Evolutionary conservation across 2,113 vertebrate genomes (phyloP), one percentile per base, ranked within the genome.

Genomic region (Arothron firmamentum): DNA sequence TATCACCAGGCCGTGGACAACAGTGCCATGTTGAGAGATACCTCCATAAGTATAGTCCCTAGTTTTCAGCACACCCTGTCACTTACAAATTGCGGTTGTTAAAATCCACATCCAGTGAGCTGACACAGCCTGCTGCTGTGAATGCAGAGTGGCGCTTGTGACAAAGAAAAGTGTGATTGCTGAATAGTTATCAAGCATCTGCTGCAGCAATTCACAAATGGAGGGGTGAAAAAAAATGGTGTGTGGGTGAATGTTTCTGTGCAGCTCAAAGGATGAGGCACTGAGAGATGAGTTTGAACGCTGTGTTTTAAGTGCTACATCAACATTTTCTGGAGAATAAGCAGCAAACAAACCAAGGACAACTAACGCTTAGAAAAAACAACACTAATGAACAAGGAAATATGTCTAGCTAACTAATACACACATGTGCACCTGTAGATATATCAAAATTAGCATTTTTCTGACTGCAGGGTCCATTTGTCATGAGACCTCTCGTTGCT

Each of bases 171-270:
- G 73, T 79, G 79, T 79, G 82, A 81, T 62, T 75, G 77, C 75
- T 70, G 81, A 83, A 82, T 80, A 81, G 76, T 85, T 84, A 87
- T 81, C 68, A 80, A 81, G 83, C 76, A 81, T 83, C 78, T 82
- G 79, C 72, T 77, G 74, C 78, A n/a, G 15, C 15, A 47, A 47
- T 17, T 47, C 15, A 17, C 45, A 17, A 17, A n/a, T 47, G 15
- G 15, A 47, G 50, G 60, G 57, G 50, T 48, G 68, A 49, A 53
- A 53, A 52, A 75, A 50, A 56, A 20, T 8, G 13, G 62, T 41
- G 67, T 46, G 59, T 58, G 23, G 25, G 23, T 55, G 72, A 50
- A 61, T 58, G 68, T 62, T 54, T 73, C 63, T 25, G 23, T 64
- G 64, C 46, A 38, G 52, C 64, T 59, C 46, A 18, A 53, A 76